Percentiles rank a stretch among this genome's conserved stretches.
phyloP scores from a whole-genome alignment of 2,797 vertebrate genomes.

The Darevskia nairensis region DNA sequence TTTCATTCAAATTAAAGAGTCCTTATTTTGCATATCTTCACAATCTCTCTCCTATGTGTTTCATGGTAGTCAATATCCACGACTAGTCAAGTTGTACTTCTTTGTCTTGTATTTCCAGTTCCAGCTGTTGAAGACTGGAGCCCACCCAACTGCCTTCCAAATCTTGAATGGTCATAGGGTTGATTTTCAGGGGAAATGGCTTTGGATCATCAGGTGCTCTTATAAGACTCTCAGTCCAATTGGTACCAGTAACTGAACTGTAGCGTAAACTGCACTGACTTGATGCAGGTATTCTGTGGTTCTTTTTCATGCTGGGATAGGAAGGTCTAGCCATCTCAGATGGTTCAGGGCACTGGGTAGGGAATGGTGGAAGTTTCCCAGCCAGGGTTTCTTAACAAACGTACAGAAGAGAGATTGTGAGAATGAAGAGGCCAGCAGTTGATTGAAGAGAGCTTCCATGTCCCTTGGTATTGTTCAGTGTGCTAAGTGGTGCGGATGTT shows the following conservation, averaged over 20 bases:
- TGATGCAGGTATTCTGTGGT: conserved; percentile 58
- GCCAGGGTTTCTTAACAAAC: conserved; percentile 84
- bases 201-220: conserved; percentile 63
- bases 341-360: conserved; percentile 65
- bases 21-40: conserved; percentile 59
- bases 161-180: conserved; percentile 27
- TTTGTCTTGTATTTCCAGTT: conserved; percentile 60
- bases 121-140: conserved; percentile 58
- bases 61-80: conserved; percentile 51
- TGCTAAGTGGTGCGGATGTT: conserved; percentile 59
- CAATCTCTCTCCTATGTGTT: conserved; percentile 45
- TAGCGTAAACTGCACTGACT: conserved; percentile 64
- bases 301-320: conserved; percentile 70
- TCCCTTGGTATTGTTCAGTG: conserved; percentile 74
- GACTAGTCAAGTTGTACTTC: conserved; percentile 64
- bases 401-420: conserved; percentile 84
- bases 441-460: conserved; percentile 80
- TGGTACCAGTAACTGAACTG: conserved; percentile 59
- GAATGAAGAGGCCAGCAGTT: conserved; percentile 75
- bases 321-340: conserved; percentile 63
- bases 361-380: conserved; percentile 72
- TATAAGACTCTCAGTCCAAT: conserved; percentile 66
- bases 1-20: conserved; percentile 54
- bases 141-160: conserved; percentile 42
- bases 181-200: conserved; percentile 63